phyloP scores from a whole-genome alignment of 2,113 vertebrate genomes.

The Erythrocebus patas region DNA sequence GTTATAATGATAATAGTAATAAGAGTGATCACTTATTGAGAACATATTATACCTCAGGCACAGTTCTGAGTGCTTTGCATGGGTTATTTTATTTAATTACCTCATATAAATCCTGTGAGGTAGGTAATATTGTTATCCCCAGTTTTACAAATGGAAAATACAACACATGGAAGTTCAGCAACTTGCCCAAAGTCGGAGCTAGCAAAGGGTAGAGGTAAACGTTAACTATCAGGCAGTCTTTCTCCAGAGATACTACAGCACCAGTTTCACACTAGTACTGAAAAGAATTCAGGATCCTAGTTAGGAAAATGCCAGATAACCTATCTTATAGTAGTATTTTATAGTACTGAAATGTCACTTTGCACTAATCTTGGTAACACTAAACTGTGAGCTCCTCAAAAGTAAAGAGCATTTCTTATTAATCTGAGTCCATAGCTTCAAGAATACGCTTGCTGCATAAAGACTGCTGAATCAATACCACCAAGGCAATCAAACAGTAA shows the following conservation, averaged over 20 bases:
- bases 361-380: background rate
- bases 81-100: slow-evolving; percentile 8
- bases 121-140: background rate
- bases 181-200: background rate
- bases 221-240: background rate
- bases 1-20: background rate
- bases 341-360: background rate
- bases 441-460: background rate
- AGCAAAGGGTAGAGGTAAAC: background rate
- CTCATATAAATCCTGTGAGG: background rate
- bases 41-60: background rate
- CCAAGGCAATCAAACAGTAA: background rate
- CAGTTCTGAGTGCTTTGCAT: background rate
- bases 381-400: background rate
- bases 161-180: background rate
- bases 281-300: background rate
- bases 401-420: background rate
- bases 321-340: background rate
- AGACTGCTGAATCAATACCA: background rate
- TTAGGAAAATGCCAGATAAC: background rate
- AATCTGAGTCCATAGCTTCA: background rate
- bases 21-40: background rate
- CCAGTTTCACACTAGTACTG: background rate
- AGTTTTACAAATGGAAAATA: background rate
- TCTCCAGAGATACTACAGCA: background rate